Base-by-base conservation (phyloP, 1,140 invertebrate species). In the Steinernema khuongi region DNA sequence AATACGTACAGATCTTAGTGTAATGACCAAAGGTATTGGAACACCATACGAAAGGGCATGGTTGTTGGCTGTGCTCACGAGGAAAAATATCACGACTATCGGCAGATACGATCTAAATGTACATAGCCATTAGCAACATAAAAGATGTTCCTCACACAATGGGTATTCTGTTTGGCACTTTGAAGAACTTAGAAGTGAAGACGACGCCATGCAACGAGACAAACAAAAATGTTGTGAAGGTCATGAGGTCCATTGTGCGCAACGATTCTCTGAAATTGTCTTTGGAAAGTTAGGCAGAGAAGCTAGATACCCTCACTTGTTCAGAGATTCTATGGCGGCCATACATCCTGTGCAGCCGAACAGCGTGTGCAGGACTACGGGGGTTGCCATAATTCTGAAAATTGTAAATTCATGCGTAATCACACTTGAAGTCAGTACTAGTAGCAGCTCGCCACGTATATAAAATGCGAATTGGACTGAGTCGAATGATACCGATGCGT, bases 1-100 rank as follows among this genome's bases (percentile, higher is more conserved):
- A 71, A 71, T 77, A 90, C 90, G 90, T 88, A 93, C 92, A 32
- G 95, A 91, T 88, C 94, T 89, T 85, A 98, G 97, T 85, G 98
- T 97, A 91, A 99, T 96, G 85, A 97, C 94, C 4, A 98, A 87
- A 14, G 96, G 95, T 91, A 98, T 95, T 0, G 96, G 91, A 83
- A 99, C 94, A 83, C 96, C 95, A 81, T 96, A 97, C 83, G 92
- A 90, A 81, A 97, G 92, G 0, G 94, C 93, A 88, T 93, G 93
- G 86, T 98, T 98, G 85, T 97, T 98, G 18, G 91, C 90, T 1
- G 97, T 91, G 86, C 92, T 97, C 2, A 91, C 90, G 0, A 93
- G 84, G 86, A 97, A 98, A 86, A 96, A 98, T 85, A 97, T 90
- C 1, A 89, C 84, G 0, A 97, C 94, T 72, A 98, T 87, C 31